phyloP scores from a whole-genome alignment of 1,140 invertebrate genomes.

The Rhynchophorus ferrugineus region DNA sequence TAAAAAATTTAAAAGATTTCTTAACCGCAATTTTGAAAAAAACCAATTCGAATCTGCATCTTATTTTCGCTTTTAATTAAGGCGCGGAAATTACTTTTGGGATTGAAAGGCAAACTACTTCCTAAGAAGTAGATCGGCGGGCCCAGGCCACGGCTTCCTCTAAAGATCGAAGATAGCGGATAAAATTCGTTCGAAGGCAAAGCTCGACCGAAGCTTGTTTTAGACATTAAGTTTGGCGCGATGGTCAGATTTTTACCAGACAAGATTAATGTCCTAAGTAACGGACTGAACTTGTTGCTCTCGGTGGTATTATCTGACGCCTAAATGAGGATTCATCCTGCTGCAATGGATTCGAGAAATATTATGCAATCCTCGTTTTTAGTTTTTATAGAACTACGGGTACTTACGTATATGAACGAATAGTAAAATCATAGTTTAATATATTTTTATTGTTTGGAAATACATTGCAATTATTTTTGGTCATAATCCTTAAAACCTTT shows the following conservation, averaged over 20 bases:
- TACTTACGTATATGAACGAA: no score
- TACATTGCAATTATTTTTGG: no score
- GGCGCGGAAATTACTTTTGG: constrained; percentile 6
- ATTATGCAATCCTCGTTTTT: no score
- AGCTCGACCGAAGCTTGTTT: neutral
- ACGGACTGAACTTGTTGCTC: no score
- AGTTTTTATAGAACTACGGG: no score
- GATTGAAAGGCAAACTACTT: constrained; percentile 6
- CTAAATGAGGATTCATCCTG: no score
- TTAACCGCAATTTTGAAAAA: neutral
- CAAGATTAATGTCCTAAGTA: neutral
- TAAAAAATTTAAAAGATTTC: no score
- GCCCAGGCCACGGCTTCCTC: neutral
- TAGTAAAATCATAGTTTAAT: no score
- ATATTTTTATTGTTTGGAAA: no score
- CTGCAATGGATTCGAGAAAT: no score
- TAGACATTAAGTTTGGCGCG: neutral
- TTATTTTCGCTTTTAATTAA: constrained; percentile 6
- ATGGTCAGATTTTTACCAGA: neutral
- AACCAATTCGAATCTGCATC: neutral
- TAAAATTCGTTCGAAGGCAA: neutral
- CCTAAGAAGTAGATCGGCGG: neutral
- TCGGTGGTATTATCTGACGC: no score
- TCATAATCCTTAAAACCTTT: no score
- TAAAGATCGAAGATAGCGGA: neutral